These are phyloP conservation scores for Gerris lacustris DNA, from an alignment of 2,888 invertebrate species.

Conservation along the genomic window DNA sequence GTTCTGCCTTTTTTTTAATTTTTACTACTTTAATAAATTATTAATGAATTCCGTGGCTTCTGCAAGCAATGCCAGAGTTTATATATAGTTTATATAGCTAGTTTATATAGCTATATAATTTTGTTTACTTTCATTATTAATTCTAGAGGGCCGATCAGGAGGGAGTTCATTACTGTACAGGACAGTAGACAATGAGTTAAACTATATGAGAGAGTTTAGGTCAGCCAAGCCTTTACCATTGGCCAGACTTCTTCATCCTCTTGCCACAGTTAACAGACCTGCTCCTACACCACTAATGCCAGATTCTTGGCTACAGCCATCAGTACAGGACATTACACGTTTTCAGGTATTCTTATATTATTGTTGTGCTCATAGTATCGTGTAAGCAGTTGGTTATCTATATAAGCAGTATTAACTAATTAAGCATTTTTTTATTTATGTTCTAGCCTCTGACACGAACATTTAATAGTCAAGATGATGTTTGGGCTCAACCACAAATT, in stretches of 20 bases:
- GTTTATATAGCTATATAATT: too few relatives aligned
- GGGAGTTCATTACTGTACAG: conserved; percentile 4
- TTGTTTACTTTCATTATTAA: too few relatives aligned
- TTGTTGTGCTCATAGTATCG: not conserved
- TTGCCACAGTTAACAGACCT: too few relatives aligned
- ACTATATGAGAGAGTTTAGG: not conserved
- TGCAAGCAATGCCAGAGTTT: too few relatives aligned
- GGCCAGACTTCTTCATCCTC: not conserved
- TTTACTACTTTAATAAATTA: too few relatives aligned
- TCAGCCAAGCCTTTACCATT: not conserved
- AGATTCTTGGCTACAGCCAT: not conserved
- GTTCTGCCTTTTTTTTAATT: not conserved
- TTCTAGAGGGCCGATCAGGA: not conserved
- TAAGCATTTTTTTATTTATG: not conserved
- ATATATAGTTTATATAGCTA: too few relatives aligned
- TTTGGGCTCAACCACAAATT: not conserved
- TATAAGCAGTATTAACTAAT: too few relatives aligned
- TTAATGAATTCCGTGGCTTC: too few relatives aligned
- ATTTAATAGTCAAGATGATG: not conserved
- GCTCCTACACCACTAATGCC: not conserved
- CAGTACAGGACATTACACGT: not conserved
- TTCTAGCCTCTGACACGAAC: not conserved
- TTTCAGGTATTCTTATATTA: not conserved
- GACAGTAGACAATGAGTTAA: conserved; percentile 1
- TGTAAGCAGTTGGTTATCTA: too few relatives aligned